Evolutionary conservation across 1,140 invertebrate species (phyloP), one percentile per base, ranked within the genome.

Genomic region (Choristoneura fumiferana): DNA sequence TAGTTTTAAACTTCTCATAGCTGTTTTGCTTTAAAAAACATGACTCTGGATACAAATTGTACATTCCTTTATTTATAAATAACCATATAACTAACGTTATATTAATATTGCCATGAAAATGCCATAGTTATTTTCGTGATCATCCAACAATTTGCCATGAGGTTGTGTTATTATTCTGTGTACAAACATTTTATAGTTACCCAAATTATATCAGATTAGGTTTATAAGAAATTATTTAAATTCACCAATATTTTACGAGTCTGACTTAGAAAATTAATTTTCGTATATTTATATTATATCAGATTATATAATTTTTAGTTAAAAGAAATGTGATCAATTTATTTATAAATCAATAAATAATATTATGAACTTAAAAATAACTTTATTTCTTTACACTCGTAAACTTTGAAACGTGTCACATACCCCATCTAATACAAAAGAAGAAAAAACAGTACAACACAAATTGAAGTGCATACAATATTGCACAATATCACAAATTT

Each of bases 171-270:
- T 86, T 82, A 70, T 69, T 62, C 71, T 60, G 64, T 81, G 76
- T 84, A 86, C 80, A 86, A 84, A 84, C 75, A 69, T 71, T 78
- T 76, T 79, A 57, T 67, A 80, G 83, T 88, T 88, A 88, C 85
- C 85, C 71, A 81, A 81, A 78, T 72, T 74, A 54, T 78, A 71
- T 78, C 62, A 68, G 64, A 75, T 78, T 76, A 74, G 73, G 73
- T 69, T 75, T 67, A 71, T 73, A 71, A 80, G 75, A 81, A 22
- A 22, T 49, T 22, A 81, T 84, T 84, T 84, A 85, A 82, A 84
- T 82, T 84, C 79, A 83, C 82, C 43, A 49, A 49, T 49, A 49
- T 49, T 84, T 87, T 79, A 83, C 78, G 81, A 87, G 84, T 87
- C 84, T 87, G 84, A 87, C 67, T 87, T 82, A 82, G 75, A 52